phyloP scores from a whole-genome alignment of 2,888 invertebrate genomes.

The Agrotis segetum region DNA sequence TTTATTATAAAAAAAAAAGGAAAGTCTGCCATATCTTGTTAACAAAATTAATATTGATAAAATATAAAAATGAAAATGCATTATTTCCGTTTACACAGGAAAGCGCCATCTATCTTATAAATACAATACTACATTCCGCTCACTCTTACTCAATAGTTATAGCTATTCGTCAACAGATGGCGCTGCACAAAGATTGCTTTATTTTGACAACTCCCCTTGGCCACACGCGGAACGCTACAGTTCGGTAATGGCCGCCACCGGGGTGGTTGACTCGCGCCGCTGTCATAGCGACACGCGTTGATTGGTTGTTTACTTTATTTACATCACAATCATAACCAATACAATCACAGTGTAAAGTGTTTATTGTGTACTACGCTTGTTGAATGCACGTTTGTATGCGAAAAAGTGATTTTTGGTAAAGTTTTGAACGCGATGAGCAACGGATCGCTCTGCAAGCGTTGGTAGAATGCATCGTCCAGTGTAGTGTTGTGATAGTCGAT shows the following conservation, averaged over 20 bases:
- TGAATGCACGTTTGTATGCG: slow-evolving; percentile 62
- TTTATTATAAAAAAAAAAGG: too few species aligned
- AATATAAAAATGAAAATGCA: too few species aligned
- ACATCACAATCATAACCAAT: slow-evolving; percentile 79
- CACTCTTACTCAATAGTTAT: background rate
- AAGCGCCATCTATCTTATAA: slow-evolving; percentile 36
- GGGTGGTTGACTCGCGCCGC: slow-evolving; percentile 79
- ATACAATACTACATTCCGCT: background rate
- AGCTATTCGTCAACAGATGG: slow-evolving; percentile 50
- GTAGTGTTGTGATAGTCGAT: slow-evolving; percentile 86
- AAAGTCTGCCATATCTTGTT: too few species aligned
- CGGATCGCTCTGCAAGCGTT: slow-evolving; percentile 81
- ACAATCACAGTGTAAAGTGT: slow-evolving; percentile 79
- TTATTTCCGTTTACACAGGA: background rate
- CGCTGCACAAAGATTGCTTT: slow-evolving; percentile 52
- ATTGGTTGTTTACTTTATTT: slow-evolving; percentile 89
- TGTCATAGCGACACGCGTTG: slow-evolving; percentile 74
- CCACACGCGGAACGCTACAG: slow-evolving; percentile 75
- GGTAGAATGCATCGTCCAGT: slow-evolving; percentile 84
- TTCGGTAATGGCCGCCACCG: slow-evolving; percentile 90
- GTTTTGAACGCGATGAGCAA: slow-evolving; percentile 74
- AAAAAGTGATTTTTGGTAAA: slow-evolving; percentile 74
- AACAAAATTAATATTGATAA: too few species aligned
- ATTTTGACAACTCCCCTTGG: slow-evolving; percentile 72
- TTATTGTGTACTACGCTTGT: slow-evolving; percentile 68